Evolutionary conservation across 2,888 invertebrate genomes (phyloP).

Genomic region (Incurvaria masculella): DNA sequence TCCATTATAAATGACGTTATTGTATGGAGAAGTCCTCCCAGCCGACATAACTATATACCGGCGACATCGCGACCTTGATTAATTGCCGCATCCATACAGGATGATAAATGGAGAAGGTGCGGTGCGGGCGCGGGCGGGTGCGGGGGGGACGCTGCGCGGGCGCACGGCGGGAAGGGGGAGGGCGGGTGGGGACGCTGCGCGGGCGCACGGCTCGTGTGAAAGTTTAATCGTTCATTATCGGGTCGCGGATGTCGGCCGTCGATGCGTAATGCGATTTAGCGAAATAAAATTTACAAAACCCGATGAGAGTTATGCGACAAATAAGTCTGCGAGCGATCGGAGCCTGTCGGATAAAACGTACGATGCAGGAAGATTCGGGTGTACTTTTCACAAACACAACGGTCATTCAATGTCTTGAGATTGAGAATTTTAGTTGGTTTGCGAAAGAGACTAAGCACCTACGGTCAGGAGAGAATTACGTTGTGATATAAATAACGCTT

Average conservation of each 20-base stretch:
- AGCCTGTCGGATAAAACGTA: no score
- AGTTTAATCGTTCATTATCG: not conserved
- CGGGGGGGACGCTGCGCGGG: not conserved
- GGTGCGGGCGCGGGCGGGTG: not conserved
- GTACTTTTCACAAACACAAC: no score
- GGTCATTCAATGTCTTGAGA: no score
- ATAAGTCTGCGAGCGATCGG: not conserved
- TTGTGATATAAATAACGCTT: no score
- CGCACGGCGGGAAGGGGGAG: constrained; percentile 15
- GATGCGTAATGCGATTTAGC: not conserved
- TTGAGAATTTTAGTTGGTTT: no score
- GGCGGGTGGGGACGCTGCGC: not conserved
- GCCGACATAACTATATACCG: no score
- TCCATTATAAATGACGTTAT: no score
- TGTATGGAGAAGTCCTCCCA: no score
- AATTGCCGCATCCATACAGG: constrained; percentile 44
- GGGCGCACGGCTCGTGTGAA: not conserved
- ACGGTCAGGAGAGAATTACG: no score
- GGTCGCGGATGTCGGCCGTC: not conserved
- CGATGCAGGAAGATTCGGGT: no score
- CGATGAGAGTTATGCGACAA: not conserved
- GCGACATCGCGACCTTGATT: constrained; percentile 50
- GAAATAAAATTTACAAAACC: not conserved
- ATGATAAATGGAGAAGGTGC: constrained; percentile 37
- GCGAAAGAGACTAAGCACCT: no score